Base-by-base conservation (phyloP, 2,113 vertebrate genomes). In the Romanogobio albipinnatus region DNA sequence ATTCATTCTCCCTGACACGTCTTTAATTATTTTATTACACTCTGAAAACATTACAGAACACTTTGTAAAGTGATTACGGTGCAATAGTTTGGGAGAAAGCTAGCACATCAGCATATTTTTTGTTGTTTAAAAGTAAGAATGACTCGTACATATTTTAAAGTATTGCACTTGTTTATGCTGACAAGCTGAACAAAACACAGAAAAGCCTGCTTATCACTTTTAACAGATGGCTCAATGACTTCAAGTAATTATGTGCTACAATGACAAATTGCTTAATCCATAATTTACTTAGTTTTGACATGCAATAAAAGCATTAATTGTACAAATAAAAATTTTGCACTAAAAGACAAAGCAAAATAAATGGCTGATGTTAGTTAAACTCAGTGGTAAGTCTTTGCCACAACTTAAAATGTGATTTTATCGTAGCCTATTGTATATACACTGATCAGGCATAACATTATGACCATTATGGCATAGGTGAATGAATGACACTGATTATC, bases 91-190 rank as follows among this genome's bases (percentile, higher is more conserved):
- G 3, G 1, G 29, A 81, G 26, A 77, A 17, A 22, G 53, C 56
- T 78, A 17, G 10, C 33, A 61, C 22, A 49, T 49, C 47, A 17
- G 56, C 56, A 61, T 24, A 43, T 59, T 4, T 43, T 14, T 22
- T 43, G 4, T 15, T 24, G 76, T 59, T 78, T 59, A n/a, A 58
- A 39, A 24, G 19, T 43, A 4, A 43, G 36, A 22, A 61, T 45
- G 22, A 77, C 17, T 39, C 51, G 13, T n/a, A 58, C 36, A 43
- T 61, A 59, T 78, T 56, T 78, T 78, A 36, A 39, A 39, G 75
- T 59, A 45, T 22, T 11, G 10, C 13, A 24, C 53, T 15, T 70
- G 33, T 75, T 24, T 47, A 19, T 71, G 80, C 81, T 71, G 39
- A 24, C 1, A 3, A 9, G 45, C 79, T 70, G 26, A 70, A 68